Conservation (phyloP, 1,140 invertebrate genomes). For the Caerostris extrusa region DNA sequence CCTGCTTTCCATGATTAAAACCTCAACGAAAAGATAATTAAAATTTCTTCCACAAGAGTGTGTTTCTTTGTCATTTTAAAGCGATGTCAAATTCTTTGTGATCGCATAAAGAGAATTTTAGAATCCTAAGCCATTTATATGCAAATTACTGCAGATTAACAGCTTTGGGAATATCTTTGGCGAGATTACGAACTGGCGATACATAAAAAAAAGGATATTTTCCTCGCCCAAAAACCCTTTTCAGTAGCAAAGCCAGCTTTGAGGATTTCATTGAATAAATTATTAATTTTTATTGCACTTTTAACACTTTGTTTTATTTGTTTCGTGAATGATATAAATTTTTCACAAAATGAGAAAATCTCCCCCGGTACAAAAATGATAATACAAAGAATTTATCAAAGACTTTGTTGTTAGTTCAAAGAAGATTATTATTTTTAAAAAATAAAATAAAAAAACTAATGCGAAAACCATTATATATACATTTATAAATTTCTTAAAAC, state of each 20-base stretch:
- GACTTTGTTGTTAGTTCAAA: neutral
- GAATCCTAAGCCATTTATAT: conserved; percentile 56
- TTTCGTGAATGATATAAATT: neutral
- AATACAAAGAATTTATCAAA: neutral
- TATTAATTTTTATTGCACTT: conserved; percentile 44
- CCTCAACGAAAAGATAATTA: conserved; percentile 47
- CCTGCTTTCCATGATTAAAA: conserved; percentile 19
- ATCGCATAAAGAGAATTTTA: conserved; percentile 31
- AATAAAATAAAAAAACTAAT: too few species aligned
- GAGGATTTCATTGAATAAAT: conserved; percentile 44
- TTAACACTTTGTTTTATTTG: conserved; percentile 16
- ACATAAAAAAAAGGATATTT: neutral
- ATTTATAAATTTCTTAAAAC: too few species aligned
- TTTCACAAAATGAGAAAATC: neutral
- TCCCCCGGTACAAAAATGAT: neutral
- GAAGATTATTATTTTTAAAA: too few species aligned
- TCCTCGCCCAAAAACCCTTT: neutral
- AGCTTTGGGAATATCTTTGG: conserved; percentile 55
- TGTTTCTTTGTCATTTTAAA: conserved; percentile 49
- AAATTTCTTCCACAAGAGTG: conserved; percentile 54
- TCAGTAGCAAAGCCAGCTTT: conserved; percentile 11
- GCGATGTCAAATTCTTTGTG: conserved; percentile 62
- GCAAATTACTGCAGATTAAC: conserved; percentile 71
- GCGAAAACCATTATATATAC: too few species aligned
- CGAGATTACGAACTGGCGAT: conserved; percentile 24